phyloP scores from a whole-genome alignment of 2,113 vertebrate species.

The Plecturocebus donacophilus region DNA sequence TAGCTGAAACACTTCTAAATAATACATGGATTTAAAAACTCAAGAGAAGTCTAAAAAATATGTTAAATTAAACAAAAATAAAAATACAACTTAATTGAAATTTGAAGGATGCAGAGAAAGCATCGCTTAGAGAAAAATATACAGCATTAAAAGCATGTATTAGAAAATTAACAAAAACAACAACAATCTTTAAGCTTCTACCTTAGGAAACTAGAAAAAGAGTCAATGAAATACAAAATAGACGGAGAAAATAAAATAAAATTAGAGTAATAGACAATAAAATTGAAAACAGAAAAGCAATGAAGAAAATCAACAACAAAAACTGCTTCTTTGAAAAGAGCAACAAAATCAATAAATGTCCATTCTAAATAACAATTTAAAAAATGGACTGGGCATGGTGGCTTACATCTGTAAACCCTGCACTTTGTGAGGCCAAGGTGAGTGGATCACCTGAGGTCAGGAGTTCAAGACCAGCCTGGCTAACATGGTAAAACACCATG shows the following conservation, averaged over 20 bases:
- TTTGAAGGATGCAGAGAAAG: not conserved
- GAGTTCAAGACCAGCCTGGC: too few relatives aligned
- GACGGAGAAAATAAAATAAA: not conserved
- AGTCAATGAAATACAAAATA: not conserved
- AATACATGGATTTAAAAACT: too few relatives aligned
- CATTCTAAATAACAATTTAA: too few relatives aligned
- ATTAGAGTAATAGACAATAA: not conserved
- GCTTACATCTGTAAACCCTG: too few relatives aligned
- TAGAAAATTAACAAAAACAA: not conserved
- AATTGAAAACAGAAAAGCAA: not conserved
- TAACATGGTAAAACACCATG: too few relatives aligned
- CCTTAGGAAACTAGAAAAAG: not conserved
- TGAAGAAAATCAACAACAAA: not conserved
- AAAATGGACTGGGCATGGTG: too few relatives aligned
- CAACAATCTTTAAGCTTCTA: not conserved
- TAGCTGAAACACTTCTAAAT: not conserved
- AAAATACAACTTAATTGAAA: not conserved
- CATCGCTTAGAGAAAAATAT: not conserved
- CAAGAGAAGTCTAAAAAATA: not conserved
- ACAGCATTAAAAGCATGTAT: not conserved
- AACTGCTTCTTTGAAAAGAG: not conserved
- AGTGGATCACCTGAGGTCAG: too few relatives aligned
- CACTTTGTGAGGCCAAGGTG: too few relatives aligned
- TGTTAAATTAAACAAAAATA: not conserved
- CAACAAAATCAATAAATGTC: not conserved